Base-by-base conservation (phyloP, 2,113 vertebrate species). In the Panthera uncia region DNA sequence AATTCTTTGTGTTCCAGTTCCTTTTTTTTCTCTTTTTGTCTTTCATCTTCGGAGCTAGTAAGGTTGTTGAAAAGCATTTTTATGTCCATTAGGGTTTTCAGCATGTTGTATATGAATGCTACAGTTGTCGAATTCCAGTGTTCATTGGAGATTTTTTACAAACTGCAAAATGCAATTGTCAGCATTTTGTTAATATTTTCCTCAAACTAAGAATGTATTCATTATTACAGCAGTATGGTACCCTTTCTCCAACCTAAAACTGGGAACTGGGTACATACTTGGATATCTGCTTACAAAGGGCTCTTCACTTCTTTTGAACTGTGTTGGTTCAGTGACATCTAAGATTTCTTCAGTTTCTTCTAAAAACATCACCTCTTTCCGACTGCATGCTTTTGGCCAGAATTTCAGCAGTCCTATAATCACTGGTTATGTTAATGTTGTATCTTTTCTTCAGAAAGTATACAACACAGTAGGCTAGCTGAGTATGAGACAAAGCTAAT, bases 81-180 rank as follows among this genome's bases (percentile, higher is more conserved):
- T 99, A 99, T 99, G 97, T 99, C 99, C 99, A 99, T 99, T 97
- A 99, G 97, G 0, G 99, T 99, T 98, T 99, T 99, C 98, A 99
- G 98, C 96, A 99, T 99, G 0, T 99, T 99, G 97, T 99, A 99
- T 29, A 99, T 99, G 96, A 99, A 99, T 45, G 99, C 99, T 95
- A 99, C 99, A 9, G 99, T 99, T 36, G 99, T 99, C 98, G 98
- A 99, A 98, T 99, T 99, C 99, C 99, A 99, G 99, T 99, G 99
- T 97, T 99, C 99, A 99, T 99, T 99, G 99, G 99, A 99, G 99
- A 99, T 99, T 98, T 99, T 99, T 99, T 99, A 99, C 97, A 99
- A 99, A 98, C 99, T 99, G 91, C 99, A 99, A 97, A 99, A 99
- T 99, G 99, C 99, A 98, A 99, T 99, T 96, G 99, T 99, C 81